Percentiles rank a stretch among this genome's conserved stretches.
phyloP scores from a whole-genome alignment of 2,797 vertebrate species.

The Salarias fasciatus region DNA sequence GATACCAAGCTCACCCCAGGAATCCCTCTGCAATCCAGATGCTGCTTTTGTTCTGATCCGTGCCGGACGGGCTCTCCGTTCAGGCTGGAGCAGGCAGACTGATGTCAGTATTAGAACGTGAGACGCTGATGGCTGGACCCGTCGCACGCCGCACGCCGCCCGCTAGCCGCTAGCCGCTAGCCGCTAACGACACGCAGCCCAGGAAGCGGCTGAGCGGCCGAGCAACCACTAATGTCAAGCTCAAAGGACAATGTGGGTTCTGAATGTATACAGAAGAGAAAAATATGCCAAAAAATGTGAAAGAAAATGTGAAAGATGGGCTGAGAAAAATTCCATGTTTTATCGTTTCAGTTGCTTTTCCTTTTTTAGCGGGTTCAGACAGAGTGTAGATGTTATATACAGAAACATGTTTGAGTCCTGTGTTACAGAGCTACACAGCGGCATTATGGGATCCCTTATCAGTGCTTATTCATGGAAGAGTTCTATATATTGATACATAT shows the following conservation, averaged over 20 bases:
- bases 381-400: constrained; percentile 6
- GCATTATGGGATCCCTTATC: constrained; percentile 36
- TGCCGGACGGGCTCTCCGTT: constrained; percentile 51
- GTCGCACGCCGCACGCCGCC: constrained; percentile 25
- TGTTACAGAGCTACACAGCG: constrained; percentile 27
- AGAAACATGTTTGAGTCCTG: background rate
- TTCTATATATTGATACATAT: constrained; percentile 22
- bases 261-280: constrained; percentile 74
- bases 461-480: constrained; percentile 7
- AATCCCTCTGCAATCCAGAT: constrained; percentile 75
- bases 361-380: constrained; percentile 15
- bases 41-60: constrained; percentile 49
- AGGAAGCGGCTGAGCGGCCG: constrained; percentile 39
- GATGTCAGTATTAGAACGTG: constrained; percentile 46
- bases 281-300: constrained; percentile 72
- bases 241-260: constrained; percentile 26
- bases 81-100: constrained; percentile 22
- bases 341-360: constrained; percentile 13
- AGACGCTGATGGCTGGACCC: constrained; percentile 34
- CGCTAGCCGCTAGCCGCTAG: no score
- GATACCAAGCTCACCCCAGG: constrained; percentile 39
- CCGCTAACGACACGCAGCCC: constrained; percentile 28
- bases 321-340: constrained; percentile 33
- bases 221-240: constrained; percentile 70
- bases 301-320: constrained; percentile 73